These are phyloP conservation scores for Spilosoma lubricipeda DNA, from an alignment of 2,888 invertebrate species.

Conservation along the genomic window DNA sequence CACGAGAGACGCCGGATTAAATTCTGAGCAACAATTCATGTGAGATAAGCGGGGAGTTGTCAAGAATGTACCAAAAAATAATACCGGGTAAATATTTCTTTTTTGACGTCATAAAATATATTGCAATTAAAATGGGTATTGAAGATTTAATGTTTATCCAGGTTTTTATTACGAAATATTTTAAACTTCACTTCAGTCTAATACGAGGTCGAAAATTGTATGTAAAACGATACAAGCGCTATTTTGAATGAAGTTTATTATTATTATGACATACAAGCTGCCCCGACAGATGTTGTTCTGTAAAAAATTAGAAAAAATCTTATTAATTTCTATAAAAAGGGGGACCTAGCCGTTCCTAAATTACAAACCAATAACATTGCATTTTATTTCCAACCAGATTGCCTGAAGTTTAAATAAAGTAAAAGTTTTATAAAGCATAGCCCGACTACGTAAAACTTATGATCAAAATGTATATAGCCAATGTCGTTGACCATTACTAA, in stretches of 20 bases:
- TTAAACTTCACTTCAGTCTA: background rate
- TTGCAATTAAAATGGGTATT: background rate
- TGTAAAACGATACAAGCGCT: background rate
- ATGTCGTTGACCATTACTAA: too few relatives aligned
- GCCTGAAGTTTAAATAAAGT: background rate
- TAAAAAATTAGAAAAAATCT: background rate
- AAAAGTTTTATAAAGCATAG: too few relatives aligned
- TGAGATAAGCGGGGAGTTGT: constrained; percentile 19
- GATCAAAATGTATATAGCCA: too few relatives aligned
- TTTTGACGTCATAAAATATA: background rate
- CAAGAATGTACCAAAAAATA: background rate
- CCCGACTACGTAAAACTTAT: too few relatives aligned
- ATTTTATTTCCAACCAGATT: background rate
- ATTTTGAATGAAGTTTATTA: background rate
- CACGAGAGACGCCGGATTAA: constrained; percentile 69
- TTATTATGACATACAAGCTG: too few relatives aligned
- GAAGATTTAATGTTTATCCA: background rate
- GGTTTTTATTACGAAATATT: background rate
- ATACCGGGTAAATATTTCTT: background rate
- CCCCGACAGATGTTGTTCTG: background rate
- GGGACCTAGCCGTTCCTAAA: background rate
- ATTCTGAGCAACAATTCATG: constrained; percentile 44
- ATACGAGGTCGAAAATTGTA: background rate
- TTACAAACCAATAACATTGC: background rate
- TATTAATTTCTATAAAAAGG: background rate